Evolutionary conservation across 1,140 invertebrate species (phyloP).

Genomic region (Lasioglossum albipes): DNA sequence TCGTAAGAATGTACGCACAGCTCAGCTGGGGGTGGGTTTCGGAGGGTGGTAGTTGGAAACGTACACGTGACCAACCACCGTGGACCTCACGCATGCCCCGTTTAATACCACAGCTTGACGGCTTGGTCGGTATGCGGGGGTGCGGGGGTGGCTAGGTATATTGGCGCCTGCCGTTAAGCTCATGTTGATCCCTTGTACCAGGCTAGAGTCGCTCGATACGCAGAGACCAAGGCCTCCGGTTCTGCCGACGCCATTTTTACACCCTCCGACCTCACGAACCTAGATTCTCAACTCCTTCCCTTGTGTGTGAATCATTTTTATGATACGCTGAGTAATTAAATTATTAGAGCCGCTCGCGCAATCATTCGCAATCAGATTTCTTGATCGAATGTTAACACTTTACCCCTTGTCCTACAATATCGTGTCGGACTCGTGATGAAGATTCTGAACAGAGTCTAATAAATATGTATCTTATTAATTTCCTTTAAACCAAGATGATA

Average conservation of each 20-base stretch:
- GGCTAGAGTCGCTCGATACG: constrained; percentile 62
- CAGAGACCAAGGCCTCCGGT: constrained; percentile 55
- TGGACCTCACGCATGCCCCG: constrained; percentile 65
- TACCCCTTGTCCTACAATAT: too few relatives aligned
- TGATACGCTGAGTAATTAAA: too few relatives aligned
- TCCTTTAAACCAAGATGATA: too few relatives aligned
- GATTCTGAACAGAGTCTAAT: too few relatives aligned
- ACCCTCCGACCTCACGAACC: not conserved
- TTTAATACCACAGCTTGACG: constrained; percentile 72
- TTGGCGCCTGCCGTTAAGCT: constrained; percentile 74
- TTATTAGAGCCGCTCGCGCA: too few relatives aligned
- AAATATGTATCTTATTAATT: too few relatives aligned
- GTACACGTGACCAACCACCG: constrained; percentile 64
- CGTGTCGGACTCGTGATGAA: too few relatives aligned
- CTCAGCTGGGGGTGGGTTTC: not conserved
- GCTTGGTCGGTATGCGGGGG: constrained; percentile 57
- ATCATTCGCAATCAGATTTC: too few relatives aligned
- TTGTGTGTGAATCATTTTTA: too few relatives aligned
- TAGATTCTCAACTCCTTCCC: too few relatives aligned
- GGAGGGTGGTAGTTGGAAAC: constrained; percentile 36
- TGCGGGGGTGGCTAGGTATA: constrained; percentile 65
- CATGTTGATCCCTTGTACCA: constrained; percentile 71
- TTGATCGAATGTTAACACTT: too few relatives aligned
- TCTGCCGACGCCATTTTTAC: constrained; percentile 47
- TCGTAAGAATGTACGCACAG: constrained; percentile 57